Evolutionary conservation across 2,797 vertebrate genomes (phyloP).

Genomic region (Mormyrus hasselquistii): DNA sequence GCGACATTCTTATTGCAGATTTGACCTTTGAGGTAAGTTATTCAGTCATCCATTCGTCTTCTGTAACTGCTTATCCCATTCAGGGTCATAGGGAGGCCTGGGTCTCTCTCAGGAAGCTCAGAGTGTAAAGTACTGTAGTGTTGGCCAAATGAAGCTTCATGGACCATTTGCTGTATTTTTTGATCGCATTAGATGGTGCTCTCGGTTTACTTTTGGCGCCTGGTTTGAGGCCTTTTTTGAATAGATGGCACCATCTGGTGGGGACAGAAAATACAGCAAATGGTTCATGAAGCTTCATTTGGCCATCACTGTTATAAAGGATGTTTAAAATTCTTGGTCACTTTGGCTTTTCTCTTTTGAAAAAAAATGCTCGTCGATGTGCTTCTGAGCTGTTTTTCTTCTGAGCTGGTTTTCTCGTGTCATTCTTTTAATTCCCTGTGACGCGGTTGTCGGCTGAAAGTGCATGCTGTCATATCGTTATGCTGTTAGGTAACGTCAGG

Average conservation of each 20-base stretch:
- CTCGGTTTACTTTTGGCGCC: neutral
- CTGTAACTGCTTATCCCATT: neutral
- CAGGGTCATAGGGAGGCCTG: neutral
- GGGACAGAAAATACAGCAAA: neutral
- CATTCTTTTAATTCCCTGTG: neutral
- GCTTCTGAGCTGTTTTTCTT: neutral
- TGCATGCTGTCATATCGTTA: neutral
- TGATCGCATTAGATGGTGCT: neutral
- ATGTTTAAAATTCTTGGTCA: neutral
- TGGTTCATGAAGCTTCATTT: neutral
- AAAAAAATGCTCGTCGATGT: neutral
- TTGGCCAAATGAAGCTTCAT: neutral
- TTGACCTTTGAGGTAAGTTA: slow-evolving; percentile 82
- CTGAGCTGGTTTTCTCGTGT: neutral
- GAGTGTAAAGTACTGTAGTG: neutral
- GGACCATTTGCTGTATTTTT: neutral
- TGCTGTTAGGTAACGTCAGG: slow-evolving; percentile 67
- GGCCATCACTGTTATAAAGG: neutral
- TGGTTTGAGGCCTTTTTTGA: neutral
- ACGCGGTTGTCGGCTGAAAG: neutral
- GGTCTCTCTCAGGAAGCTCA: neutral
- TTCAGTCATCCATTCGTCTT: neutral
- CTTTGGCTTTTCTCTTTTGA: neutral
- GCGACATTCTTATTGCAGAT: slow-evolving; percentile 86
- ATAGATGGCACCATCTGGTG: neutral